Evolutionary conservation across 2,888 invertebrate species (phyloP).

Genomic region (Eupeodes luniger): DNA sequence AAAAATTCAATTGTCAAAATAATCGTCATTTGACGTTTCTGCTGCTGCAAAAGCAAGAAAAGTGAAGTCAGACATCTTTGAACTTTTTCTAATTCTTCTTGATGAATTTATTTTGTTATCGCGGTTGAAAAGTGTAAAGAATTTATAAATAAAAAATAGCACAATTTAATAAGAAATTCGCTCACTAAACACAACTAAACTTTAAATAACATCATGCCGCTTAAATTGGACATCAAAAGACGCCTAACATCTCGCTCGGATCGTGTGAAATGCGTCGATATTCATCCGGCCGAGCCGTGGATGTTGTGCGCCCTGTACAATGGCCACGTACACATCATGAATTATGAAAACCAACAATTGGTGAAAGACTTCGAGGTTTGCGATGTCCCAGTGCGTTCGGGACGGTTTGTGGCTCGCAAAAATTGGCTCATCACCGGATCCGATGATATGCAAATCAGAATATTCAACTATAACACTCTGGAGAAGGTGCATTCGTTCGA

Average conservation of each 20-base stretch:
- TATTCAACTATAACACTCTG: slow-evolving; percentile 99
- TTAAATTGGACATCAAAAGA: slow-evolving; percentile 98
- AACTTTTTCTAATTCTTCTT: slow-evolving; percentile 42
- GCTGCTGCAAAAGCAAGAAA: slow-evolving; percentile 16
- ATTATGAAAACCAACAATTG: slow-evolving; percentile 96
- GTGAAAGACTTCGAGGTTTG: slow-evolving; percentile 97
- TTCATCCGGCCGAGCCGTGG: slow-evolving; percentile 99
- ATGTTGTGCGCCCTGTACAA: slow-evolving; percentile 99
- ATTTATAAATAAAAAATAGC: slow-evolving; percentile 2
- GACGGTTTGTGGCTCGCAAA: slow-evolving; percentile 98
- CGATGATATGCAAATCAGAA: slow-evolving; percentile 96
- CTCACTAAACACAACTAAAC: not conserved
- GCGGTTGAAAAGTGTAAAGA: slow-evolving; percentile 14
- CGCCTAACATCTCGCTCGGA: slow-evolving; percentile 98
- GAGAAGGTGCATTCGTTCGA: slow-evolving; percentile 98
- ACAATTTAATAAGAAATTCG: slow-evolving; percentile 41
- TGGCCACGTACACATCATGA: slow-evolving; percentile 99
- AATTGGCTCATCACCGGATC: slow-evolving; percentile 99
- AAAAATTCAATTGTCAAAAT: slow-evolving; percentile 58
- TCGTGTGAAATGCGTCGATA: slow-evolving; percentile 98
- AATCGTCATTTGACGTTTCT: slow-evolving; percentile 65
- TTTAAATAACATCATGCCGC: slow-evolving; percentile 87
- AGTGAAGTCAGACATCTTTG: slow-evolving; percentile 55
- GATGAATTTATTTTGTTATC: slow-evolving; percentile 48
- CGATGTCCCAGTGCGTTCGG: slow-evolving; percentile 97